Evolutionary conservation across 1,140 invertebrate genomes (phyloP), one percentile per base, ranked within the genome.

Genomic region (Triops cancriformis): DNA sequence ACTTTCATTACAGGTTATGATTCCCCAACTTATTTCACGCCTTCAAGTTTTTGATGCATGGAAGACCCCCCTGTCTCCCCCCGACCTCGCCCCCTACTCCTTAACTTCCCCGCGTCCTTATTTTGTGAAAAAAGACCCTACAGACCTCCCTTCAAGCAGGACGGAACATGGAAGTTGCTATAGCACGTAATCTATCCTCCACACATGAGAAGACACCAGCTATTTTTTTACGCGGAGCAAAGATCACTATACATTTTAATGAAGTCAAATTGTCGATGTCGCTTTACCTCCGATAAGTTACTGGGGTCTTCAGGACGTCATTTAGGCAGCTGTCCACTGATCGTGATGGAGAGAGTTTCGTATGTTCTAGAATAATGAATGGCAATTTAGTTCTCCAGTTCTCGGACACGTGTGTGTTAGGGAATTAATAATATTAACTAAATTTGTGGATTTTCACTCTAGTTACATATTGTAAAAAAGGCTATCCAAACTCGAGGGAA

Each of bases 341-440:
- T 45, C 86, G 81, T 42, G 86, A 87, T 9, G 86, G 87, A 5
- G 86, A 87, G 26, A 87, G 80, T 75, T 85, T 85, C 37, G 81
- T 82, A 81, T 81, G 75, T 82, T 77, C 79, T 79, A 73, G 51
- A 79, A 81, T 79, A 77, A 75, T 51, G 1, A 43, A 75, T 23
- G n/a, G n/a, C n/a, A n/a, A n/a, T n/a, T n/a, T n/a, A n/a, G n/a
- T n/a, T n/a, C n/a, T n/a, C n/a, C n/a, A n/a, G n/a, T n/a, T n/a
- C n/a, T n/a, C n/a, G n/a, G n/a, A n/a, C n/a, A n/a, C n/a, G n/a
- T n/a, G n/a, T n/a, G n/a, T n/a, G n/a, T n/a, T n/a, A n/a, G n/a
- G n/a, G n/a, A n/a, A n/a, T n/a, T n/a, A n/a, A n/a, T n/a, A n/a
- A n/a, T n/a, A n/a, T n/a, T n/a, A n/a, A n/a, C n/a, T n/a, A n/a